Conservation (phyloP, 2,797 vertebrate genomes). For the Bradypodion ventrale region DNA sequence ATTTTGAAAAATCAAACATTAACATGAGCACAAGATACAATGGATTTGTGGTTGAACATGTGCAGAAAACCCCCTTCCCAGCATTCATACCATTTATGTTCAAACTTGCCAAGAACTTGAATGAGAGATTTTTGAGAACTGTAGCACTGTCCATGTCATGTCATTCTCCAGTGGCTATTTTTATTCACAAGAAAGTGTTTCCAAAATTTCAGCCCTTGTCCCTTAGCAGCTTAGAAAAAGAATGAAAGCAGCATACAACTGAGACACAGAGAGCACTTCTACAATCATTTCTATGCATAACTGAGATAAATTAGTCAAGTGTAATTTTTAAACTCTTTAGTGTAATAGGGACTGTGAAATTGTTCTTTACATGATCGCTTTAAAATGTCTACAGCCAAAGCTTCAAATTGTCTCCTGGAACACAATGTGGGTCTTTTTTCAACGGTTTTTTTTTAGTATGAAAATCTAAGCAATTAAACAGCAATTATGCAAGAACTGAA, state of each 20-base stretch:
- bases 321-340: conserved; percentile 59
- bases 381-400: conserved; percentile 63
- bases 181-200: not conserved
- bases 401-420: conserved; percentile 58
- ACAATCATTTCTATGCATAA: conserved; percentile 44
- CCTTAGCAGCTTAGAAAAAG: not conserved
- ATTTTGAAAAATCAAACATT: not conserved
- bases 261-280: not conserved
- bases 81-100: not conserved
- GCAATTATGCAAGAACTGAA: conserved; percentile 75
- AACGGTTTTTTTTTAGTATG: conserved; percentile 76
- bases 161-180: conserved; percentile 28
- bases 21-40: not conserved
- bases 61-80: not conserved
- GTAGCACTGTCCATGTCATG: not conserved
- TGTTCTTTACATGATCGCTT: conserved; percentile 71
- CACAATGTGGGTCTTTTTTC: conserved; percentile 65
- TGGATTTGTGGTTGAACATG: not conserved
- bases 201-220: conserved; percentile 26
- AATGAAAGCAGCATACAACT: too few species aligned
- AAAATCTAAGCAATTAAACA: conserved; percentile 76
- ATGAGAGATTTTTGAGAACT: conserved; percentile 13
- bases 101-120: not conserved
- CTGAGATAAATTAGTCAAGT: conserved; percentile 57
- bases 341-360: conserved; percentile 68